Evolutionary conservation across 1,140 invertebrate genomes (phyloP), one percentile per base, ranked within the genome.

Genomic region (Drosophila sechellia): DNA sequence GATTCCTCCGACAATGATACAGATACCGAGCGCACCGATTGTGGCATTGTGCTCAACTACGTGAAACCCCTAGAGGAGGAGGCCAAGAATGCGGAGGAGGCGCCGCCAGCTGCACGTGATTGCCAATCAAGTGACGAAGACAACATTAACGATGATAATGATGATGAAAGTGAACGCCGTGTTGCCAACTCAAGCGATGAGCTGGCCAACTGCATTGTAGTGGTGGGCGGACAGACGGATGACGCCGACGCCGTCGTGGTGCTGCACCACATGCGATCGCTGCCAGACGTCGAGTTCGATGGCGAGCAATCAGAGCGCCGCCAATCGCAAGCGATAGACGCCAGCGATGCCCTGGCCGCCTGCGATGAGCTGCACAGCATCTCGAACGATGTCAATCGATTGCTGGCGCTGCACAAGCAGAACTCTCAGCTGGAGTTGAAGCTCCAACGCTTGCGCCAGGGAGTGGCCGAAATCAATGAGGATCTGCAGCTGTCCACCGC

Each of bases 1-100:
- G 94, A 94, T 68, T 92, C 92, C 1, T 93, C 93, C 0, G 93
- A 94, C 66, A 93, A 94, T 49, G 93, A 94, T 46, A 93, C 93
- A 0, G 93, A 94, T 52, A 93, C 92, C 2, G 93, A 94, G 61
- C 87, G 92, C 54, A 81, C 83, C 5, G 93, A 94, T 57, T 93
- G 91, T 64, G 91, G 93, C 46, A 92, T 93, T 20, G 83, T 91
- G 3, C 64, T 93, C 6, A 93, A 93, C 74, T 92, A 92, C 63
- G 77, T 93, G 15, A 92, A 92, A 57, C 91, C 85, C 68, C 92
- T 93, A 2, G 43, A 64, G 12, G 57, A 48, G 31, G 55, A 42
- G 17, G 17, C 55, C 15, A 46, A 58, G 17, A 43, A 34, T 0
- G n/a, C 34, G 45, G 42, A 55, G 37, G 45, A 35, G 56, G 63